Percentiles rank a stretch among this genome's conserved stretches.
phyloP scores from a whole-genome alignment of 2,113 vertebrate species.

The Nycticorax nycticorax region DNA sequence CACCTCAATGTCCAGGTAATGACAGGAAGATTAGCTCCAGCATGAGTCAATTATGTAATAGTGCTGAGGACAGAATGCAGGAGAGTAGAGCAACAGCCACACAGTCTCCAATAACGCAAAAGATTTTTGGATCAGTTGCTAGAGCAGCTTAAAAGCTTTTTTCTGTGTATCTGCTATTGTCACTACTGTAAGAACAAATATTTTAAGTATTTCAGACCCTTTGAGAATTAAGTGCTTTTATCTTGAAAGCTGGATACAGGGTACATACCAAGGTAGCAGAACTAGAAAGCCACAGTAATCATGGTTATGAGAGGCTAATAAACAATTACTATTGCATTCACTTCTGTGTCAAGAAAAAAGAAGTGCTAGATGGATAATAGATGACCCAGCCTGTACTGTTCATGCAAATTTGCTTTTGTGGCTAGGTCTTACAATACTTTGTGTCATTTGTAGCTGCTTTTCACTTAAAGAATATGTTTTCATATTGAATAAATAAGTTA shows the following conservation, averaged over 20 bases:
- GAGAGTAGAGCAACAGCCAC: neutral
- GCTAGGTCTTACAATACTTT: neutral
- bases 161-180: neutral
- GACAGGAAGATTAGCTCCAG: neutral
- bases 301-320: neutral
- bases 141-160: neutral
- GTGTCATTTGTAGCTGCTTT: neutral
- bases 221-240: neutral
- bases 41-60: neutral
- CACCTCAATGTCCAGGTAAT: slow-evolving; percentile 95
- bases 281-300: neutral
- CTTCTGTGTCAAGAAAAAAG: neutral
- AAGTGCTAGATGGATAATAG: neutral
- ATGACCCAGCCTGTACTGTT: neutral
- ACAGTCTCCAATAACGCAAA: neutral
- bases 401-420: neutral
- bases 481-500: neutral
- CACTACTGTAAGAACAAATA: neutral
- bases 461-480: neutral
- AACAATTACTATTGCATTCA: neutral
- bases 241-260: neutral
- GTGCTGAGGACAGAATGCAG: neutral
- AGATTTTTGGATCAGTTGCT: neutral
- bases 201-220: neutral
- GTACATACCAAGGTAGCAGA: neutral